phyloP scores from a whole-genome alignment of 2,888 invertebrate genomes.

The Crossocerus cetratus region DNA sequence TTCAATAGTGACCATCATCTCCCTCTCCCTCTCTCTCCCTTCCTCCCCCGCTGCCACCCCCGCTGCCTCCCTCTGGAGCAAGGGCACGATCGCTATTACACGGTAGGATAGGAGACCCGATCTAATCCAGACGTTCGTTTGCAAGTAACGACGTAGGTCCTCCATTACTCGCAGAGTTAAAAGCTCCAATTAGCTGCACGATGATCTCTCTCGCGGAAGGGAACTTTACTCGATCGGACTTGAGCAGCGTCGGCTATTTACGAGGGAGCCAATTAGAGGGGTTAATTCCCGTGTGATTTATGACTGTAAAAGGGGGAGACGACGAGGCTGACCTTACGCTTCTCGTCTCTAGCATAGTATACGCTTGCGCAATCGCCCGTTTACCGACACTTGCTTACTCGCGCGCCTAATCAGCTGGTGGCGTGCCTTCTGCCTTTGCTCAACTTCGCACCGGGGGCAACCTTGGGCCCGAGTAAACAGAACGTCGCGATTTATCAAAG shows the following conservation, averaged over 20 bases:
- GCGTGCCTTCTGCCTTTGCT: background rate
- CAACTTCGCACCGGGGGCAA: background rate
- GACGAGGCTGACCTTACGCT: conserved; percentile 45
- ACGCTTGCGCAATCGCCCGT: conserved; percentile 53
- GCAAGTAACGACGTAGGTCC: conserved; percentile 7
- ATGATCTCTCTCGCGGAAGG: conserved; percentile 22
- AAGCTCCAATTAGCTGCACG: conserved; percentile 39
- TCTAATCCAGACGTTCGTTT: conserved; percentile 30
- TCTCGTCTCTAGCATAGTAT: conserved; percentile 27
- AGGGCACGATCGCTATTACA: too few species aligned
- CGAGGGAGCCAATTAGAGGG: conserved; percentile 64
- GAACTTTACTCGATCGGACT: conserved; percentile 12
- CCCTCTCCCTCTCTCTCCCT: too few species aligned
- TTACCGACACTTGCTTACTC: conserved; percentile 35
- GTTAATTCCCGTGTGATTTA: conserved; percentile 71
- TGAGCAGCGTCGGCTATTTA: conserved; percentile 34
- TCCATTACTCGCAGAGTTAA: conserved; percentile 16
- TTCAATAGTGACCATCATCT: too few species aligned
- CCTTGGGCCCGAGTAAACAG: conserved; percentile 1
- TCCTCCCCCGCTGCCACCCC: too few species aligned
- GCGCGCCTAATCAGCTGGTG: conserved; percentile 28
- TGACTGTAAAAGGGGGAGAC: conserved; percentile 37
- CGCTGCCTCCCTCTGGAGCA: background rate
- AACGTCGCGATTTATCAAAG: background rate
- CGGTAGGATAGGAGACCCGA: too few species aligned